Percentiles rank a stretch among this genome's conserved stretches.
phyloP scores from a whole-genome alignment of 2,888 invertebrate genomes.

The Chloroclysta siterata region DNA sequence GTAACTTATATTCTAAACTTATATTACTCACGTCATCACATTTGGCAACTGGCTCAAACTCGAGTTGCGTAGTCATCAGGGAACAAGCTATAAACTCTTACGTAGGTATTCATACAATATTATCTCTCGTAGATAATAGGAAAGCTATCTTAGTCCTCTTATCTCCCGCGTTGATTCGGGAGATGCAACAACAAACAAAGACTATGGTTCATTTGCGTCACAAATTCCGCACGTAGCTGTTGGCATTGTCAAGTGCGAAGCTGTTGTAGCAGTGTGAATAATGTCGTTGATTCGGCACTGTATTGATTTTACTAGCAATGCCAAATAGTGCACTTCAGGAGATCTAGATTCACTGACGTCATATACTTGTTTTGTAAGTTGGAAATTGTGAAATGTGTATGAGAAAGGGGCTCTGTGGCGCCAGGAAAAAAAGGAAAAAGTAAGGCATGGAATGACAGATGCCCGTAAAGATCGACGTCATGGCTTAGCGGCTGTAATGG shows the following conservation, averaged over 20 bases:
- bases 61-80: background rate
- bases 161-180: constrained; percentile 21
- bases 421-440: too few species aligned
- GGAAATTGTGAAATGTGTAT: too few species aligned
- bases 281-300: too few species aligned
- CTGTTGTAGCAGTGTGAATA: background rate
- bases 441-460: too few species aligned
- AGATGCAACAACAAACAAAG: constrained; percentile 29
- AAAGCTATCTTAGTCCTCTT: background rate
- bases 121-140: background rate
- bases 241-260: constrained; percentile 8
- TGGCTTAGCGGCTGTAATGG: too few species aligned
- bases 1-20: too few species aligned
- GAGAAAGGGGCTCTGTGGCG: too few species aligned
- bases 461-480: too few species aligned
- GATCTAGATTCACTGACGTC: too few species aligned
- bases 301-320: too few species aligned
- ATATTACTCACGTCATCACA: background rate
- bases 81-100: background rate
- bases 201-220: constrained; percentile 27
- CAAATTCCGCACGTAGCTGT: background rate
- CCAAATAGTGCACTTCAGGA: too few species aligned
- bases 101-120: background rate
- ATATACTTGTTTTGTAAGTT: too few species aligned
- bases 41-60: background rate